phyloP scores from a whole-genome alignment of 2,113 vertebrate species.

The Morone chrysops region DNA sequence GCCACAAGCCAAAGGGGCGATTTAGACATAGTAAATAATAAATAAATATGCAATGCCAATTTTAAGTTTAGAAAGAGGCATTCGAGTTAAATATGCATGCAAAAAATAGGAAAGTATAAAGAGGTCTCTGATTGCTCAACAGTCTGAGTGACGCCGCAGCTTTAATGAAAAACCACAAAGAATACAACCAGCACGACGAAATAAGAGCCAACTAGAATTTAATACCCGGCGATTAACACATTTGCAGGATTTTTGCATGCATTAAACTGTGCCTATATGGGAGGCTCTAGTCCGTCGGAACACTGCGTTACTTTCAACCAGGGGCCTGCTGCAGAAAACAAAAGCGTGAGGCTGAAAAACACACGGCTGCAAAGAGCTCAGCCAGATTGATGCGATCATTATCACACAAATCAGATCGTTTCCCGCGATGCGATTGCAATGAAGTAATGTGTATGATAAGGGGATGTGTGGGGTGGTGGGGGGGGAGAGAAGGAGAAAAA shows the following conservation, averaged over 20 bases:
- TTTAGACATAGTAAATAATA: no score
- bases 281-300: not conserved
- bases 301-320: constrained; percentile 16
- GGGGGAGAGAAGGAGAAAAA: not conserved
- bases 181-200: not conserved
- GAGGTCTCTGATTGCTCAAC: no score
- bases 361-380: not conserved
- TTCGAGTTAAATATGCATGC: no score
- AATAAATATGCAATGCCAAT: no score
- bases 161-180: not conserved
- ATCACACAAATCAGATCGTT: not conserved
- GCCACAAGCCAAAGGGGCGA: no score
- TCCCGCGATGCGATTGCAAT: fast-evolving
- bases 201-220: not conserved
- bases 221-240: not conserved
- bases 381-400: not conserved
- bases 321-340: not conserved
- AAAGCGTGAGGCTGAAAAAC: not conserved
- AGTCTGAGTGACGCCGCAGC: not conserved
- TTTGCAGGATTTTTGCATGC: not conserved
- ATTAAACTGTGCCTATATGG: not conserved
- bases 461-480: no score
- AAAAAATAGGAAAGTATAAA: no score
- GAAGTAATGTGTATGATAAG: not conserved
- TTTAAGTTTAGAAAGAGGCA: no score